Base-by-base conservation (phyloP, 2,888 invertebrate species). In the Microctonus aethiopoides region DNA sequence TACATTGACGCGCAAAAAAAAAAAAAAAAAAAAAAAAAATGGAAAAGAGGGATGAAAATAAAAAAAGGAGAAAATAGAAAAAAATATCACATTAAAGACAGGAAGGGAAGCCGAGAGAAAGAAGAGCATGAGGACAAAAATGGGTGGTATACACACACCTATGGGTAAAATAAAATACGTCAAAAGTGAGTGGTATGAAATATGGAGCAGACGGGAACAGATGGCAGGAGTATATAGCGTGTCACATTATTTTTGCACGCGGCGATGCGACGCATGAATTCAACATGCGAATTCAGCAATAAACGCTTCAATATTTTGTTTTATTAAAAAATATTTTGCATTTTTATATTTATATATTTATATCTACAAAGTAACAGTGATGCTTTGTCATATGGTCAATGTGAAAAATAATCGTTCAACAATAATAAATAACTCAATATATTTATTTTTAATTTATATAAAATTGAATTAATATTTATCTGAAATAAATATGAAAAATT, bases 201-300 rank as follows among this genome's bases (percentile, higher is more conserved):
- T 80, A 83, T 80, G 78, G 76, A 81, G 76, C 78, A 74, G 57
- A 77, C 77, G 74, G 76, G 71, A 79, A 76, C 75, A 78, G 77
- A 79, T 82, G 83, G 82, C 81, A 46, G 80, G 79, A 81, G 78
- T 77, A 72, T 76, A 72, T 77, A 75, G 76, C 80, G 75, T 80
- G 81, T 83, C 81, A 81, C 80, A 83, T 83, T 83, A 83, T 83
- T 83, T 82, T 82, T 80, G 80, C 76, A 80, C 74, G 77, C 83
- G 80, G 75, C 81, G 79, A 81, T 80, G 81, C 82, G 81, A 80
- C 80, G 78, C 69, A 65, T 39, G 63, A 41, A 63, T 75, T 70
- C 68, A 67, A 76, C 75, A 57, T 46, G 16, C 46, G 64, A 75
- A 77, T 77, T 83, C 83, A 82, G 83, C 83, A 81, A 83, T 83